Conservation (phyloP, 2,113 vertebrate species). For the Columba janthina region DNA sequence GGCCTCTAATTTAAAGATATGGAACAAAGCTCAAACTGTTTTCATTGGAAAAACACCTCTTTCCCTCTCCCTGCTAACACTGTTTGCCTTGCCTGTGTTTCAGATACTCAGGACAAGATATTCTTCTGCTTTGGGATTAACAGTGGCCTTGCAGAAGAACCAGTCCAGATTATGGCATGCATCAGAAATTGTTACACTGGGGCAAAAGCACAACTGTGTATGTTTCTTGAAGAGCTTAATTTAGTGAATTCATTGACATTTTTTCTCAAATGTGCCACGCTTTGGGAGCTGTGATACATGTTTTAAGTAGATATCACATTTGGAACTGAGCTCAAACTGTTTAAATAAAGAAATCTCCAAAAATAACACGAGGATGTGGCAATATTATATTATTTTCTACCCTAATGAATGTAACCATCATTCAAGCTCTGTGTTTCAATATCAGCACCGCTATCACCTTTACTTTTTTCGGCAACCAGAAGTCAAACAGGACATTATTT, state of each 20-base stretch:
- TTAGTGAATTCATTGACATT: neutral
- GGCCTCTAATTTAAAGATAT: accelerated
- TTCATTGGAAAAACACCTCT: neutral
- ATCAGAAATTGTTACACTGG: neutral
- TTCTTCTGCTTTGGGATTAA: neutral
- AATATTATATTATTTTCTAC: neutral
- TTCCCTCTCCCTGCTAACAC: neutral
- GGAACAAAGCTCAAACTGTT: neutral
- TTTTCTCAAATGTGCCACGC: neutral
- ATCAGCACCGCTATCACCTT: accelerated
- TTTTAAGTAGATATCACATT: neutral
- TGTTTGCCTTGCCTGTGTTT: neutral
- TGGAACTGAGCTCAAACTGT: neutral
- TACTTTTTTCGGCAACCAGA: neutral
- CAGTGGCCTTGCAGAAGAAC: neutral
- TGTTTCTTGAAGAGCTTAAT: neutral
- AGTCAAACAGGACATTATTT: neutral
- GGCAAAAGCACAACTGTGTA: neutral
- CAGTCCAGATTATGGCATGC: neutral
- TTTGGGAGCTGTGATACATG: neutral
- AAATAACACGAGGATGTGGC: neutral
- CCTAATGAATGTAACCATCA: neutral
- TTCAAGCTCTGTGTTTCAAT: neutral
- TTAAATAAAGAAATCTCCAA: neutral
- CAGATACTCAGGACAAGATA: neutral